phyloP scores from a whole-genome alignment of 1,140 invertebrate species.

The Drosophila sp. region DNA sequence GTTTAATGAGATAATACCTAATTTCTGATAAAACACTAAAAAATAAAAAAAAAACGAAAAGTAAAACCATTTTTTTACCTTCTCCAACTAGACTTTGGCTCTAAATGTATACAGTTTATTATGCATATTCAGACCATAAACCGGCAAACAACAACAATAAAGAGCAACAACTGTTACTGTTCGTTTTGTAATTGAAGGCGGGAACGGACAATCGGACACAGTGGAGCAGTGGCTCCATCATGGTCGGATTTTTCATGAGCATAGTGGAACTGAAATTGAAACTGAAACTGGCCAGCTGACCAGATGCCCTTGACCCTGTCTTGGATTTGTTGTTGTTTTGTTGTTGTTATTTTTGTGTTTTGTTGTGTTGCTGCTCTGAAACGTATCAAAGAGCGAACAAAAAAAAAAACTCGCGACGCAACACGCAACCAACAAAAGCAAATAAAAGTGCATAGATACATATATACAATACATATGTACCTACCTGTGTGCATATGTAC shows the following conservation, averaged over 20 bases:
- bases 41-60: not conserved
- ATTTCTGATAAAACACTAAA: constrained; percentile 7
- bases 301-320: constrained; percentile 68
- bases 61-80: not conserved
- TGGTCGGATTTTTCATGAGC: constrained; percentile 2
- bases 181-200: constrained; percentile 15
- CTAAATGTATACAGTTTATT: constrained; percentile 10
- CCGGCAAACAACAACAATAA: constrained; percentile 11
- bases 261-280: constrained; percentile 30
- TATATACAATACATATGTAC: not conserved
- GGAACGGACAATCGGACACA: not conserved
- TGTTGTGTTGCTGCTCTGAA: constrained; percentile 17
- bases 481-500: not conserved
- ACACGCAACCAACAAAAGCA: constrained; percentile 48
- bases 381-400: constrained; percentile 17
- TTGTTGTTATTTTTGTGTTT: not conserved
- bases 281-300: constrained; percentile 39
- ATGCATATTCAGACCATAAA: constrained; percentile 19
- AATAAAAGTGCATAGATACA: constrained; percentile 27
- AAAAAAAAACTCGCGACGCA: constrained; percentile 15
- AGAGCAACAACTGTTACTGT: not conserved
- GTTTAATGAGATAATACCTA: constrained; percentile 2
- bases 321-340: not conserved
- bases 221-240: not conserved
- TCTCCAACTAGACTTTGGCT: constrained; percentile 1